Base-by-base conservation (phyloP, 2,113 vertebrate genomes). In the Eidolon helvum region DNA sequence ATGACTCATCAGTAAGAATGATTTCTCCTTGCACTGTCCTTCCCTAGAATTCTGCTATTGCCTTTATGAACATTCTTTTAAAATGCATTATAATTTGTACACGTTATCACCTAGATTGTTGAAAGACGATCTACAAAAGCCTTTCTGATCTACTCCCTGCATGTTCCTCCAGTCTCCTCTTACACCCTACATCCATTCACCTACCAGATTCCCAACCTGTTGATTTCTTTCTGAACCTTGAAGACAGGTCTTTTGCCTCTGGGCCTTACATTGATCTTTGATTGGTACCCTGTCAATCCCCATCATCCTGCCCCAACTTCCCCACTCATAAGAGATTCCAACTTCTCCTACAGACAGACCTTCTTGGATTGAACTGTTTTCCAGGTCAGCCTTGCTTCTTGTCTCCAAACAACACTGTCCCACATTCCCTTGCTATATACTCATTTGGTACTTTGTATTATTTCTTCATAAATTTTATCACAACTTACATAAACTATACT, bases 221-320 rank as follows among this genome's bases (percentile, higher is more conserved):
- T 50, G 30, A 5, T 7, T 63, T 9, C 22, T 40, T 38, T 9
- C n/a, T 0, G 0, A 50, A 10, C 10, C 40, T 80, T 26, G 15
- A 61, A 19, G 26, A 14, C 30, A 63, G 7, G 1, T n/a, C 10
- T 53, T 90, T 90, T 6, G 11, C 10, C 0, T 86, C 82, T 14
- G 5, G 28, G 7, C 12, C 10, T 84, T 77, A 24, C n/a, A 28
- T 0, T 61, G 14, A 53, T 2, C 16, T 83, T 38, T 28, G 19
- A 3, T 72, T 55, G 48, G 4, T 22, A 30, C 1, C 33, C 8
- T 26, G 0, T 15, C 11, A 4, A 59, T 0, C 4, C 33, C 5
- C 22, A 50, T 57, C 45, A 7, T 43, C 5, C 45, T 63, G 28
- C 16, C 8, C 43, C 10, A 11, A 10, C 22, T 78, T 11, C 40